A percentile compares a stretch with the other conserved stretches of the same genome.
phyloP scores from a whole-genome alignment of 2,888 invertebrate species.

The Lithophane socia region DNA sequence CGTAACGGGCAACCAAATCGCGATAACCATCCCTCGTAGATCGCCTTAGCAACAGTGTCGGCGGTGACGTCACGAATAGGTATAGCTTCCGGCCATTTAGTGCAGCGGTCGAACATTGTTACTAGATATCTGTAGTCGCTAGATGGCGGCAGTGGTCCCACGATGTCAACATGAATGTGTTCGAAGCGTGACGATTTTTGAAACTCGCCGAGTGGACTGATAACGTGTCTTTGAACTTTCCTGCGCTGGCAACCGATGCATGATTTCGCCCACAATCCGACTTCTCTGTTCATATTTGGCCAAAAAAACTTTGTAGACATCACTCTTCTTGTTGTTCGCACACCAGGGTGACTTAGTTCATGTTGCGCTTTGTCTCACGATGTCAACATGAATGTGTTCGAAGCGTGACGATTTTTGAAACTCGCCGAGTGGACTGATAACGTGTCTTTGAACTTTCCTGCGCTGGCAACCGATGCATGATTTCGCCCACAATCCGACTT shows the following conservation, averaged over 20 bases:
- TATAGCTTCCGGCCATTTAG: slow-evolving; percentile 24
- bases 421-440: slow-evolving; percentile 20
- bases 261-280: slow-evolving; percentile 1
- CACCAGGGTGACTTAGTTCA: no score
- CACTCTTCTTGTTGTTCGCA: background rate
- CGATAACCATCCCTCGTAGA: slow-evolving; percentile 22
- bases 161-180: slow-evolving; percentile 22
- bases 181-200: slow-evolving; percentile 12
- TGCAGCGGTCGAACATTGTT: slow-evolving; percentile 30
- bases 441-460: slow-evolving; percentile 20
- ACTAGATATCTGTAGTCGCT: slow-evolving; percentile 18
- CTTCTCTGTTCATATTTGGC: slow-evolving; percentile 3
- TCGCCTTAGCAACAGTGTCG: slow-evolving; percentile 12
- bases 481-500: background rate
- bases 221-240: slow-evolving; percentile 19
- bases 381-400: slow-evolving; percentile 26
- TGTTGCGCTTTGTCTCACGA: background rate
- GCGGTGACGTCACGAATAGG: slow-evolving; percentile 1
- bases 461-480: slow-evolving; percentile 20
- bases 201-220: slow-evolving; percentile 27
- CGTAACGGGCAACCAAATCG: slow-evolving; percentile 21
- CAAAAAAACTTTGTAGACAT: slow-evolving; percentile 1
- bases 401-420: slow-evolving; percentile 13
- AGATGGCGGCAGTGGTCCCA: slow-evolving; percentile 18
- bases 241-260: slow-evolving; percentile 20